A percentile compares a stretch with the other conserved stretches of the same genome.
phyloP scores from a whole-genome alignment of 2,888 invertebrate genomes.

The Ennomos quercinarius region DNA sequence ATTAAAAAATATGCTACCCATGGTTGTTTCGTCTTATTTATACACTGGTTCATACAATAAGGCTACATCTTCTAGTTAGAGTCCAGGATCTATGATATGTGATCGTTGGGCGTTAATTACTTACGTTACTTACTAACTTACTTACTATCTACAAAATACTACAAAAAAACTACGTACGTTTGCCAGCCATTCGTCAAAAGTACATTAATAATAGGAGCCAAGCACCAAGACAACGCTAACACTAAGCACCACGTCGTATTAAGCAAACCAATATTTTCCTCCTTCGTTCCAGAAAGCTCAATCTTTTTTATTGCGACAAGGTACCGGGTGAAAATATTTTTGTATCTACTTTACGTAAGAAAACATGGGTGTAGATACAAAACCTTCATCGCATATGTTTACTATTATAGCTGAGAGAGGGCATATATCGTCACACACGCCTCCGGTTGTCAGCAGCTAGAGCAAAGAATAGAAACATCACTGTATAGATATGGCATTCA shows the following conservation, averaged over 20 bases:
- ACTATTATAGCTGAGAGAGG: constrained; percentile 56
- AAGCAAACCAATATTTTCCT: not conserved
- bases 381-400: constrained; percentile 54
- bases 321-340: constrained; percentile 2
- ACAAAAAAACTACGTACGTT: too few relatives aligned
- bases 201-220: constrained; percentile 25
- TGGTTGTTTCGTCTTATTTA: too few relatives aligned
- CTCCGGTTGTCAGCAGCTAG: constrained; percentile 35
- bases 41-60: too few relatives aligned
- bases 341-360: constrained; percentile 1
- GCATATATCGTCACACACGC: constrained; percentile 55
- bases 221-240: not conserved
- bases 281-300: not conserved
- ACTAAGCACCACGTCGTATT: constrained; percentile 4
- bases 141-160: too few relatives aligned
- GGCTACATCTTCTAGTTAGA: too few relatives aligned
- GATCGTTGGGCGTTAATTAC: too few relatives aligned
- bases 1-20: too few relatives aligned
- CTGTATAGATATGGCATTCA: too few relatives aligned
- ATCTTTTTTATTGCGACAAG: constrained; percentile 1
- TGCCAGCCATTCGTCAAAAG: not conserved
- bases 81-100: too few relatives aligned
- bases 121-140: too few relatives aligned
- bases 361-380: constrained; percentile 32
- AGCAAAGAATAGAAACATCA: constrained; percentile 37